A percentile compares a stretch with the other conserved stretches of the same genome.
Conservation (phyloP, 2,888 invertebrate species). For the Tridacna gigas region DNA sequence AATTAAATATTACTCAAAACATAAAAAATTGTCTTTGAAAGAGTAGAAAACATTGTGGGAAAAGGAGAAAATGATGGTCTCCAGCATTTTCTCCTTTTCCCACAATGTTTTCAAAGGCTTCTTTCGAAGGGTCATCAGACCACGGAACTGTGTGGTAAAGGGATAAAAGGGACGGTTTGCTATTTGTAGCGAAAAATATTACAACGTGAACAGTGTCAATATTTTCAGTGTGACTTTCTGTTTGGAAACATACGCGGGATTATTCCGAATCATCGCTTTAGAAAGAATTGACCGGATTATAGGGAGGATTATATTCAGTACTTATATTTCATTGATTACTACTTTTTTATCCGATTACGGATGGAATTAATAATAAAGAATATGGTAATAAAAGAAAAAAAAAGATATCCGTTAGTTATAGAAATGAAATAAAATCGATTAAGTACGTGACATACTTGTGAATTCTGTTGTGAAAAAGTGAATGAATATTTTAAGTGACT, state of each 20-base stretch:
- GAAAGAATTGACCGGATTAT: conserved; percentile 19
- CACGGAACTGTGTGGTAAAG: no score
- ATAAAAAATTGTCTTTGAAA: no score
- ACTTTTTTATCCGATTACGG: conserved; percentile 15
- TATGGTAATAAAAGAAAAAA: not conserved
- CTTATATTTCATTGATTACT: conserved; percentile 9
- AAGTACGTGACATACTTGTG: no score
- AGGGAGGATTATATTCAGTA: not conserved
- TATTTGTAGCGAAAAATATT: conserved; percentile 12
- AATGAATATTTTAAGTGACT: no score
- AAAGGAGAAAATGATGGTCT: no score
- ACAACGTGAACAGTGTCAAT: conserved; percentile 20
- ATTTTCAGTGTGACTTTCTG: conserved; percentile 1
- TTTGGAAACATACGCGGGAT: conserved; percentile 9
- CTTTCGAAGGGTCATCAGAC: no score
- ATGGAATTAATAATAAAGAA: not conserved
- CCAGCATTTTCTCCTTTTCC: no score
- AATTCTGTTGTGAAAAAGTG: no score
- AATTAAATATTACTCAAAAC: no score
- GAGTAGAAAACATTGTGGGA: no score
- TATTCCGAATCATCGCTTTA: conserved; percentile 1
- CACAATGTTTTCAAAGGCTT: no score
- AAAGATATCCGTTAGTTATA: not conserved
- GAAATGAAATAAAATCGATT: no score
- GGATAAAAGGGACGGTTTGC: not conserved